phyloP scores from a whole-genome alignment of 2,113 vertebrate genomes.

The Nycticryphes semicollaris region DNA sequence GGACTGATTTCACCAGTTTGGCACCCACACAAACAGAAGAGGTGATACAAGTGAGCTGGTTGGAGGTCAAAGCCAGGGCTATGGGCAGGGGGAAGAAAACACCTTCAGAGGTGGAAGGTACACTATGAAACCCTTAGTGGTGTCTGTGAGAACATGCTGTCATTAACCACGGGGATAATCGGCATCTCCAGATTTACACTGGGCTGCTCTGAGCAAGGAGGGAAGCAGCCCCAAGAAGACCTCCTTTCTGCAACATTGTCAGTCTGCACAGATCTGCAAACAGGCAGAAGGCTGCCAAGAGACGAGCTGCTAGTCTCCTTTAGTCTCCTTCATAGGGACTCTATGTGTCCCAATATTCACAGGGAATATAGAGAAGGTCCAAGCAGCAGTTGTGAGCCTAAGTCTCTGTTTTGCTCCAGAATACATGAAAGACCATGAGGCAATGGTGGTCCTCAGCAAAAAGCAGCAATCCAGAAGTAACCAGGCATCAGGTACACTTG shows the following conservation, averaged over 20 bases:
- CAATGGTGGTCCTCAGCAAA: rapidly evolving
- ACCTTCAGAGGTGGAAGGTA: neutral
- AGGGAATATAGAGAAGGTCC: neutral
- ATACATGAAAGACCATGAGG: rapidly evolving
- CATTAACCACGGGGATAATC: neutral
- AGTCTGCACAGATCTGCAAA: neutral
- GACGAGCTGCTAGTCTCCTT: neutral
- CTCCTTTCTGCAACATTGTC: neutral
- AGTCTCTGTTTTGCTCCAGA: neutral
- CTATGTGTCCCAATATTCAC: no score
- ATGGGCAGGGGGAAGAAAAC: neutral
- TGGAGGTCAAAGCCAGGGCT: neutral
- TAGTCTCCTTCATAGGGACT: neutral
- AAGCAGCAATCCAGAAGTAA: neutral
- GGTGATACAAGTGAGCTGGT: rapidly evolving
- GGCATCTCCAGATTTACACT: neutral
- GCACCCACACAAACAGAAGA: neutral
- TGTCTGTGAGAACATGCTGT: neutral
- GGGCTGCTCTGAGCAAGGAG: neutral
- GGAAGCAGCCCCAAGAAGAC: neutral
- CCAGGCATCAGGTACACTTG: neutral
- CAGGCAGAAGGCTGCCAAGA: neutral
- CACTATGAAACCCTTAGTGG: neutral
- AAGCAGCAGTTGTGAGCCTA: neutral
- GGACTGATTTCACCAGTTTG: neutral